These are phyloP conservation scores for Sarcophilus harrisii DNA, from an alignment of 2,797 vertebrate species.

Conservation along the genomic window DNA sequence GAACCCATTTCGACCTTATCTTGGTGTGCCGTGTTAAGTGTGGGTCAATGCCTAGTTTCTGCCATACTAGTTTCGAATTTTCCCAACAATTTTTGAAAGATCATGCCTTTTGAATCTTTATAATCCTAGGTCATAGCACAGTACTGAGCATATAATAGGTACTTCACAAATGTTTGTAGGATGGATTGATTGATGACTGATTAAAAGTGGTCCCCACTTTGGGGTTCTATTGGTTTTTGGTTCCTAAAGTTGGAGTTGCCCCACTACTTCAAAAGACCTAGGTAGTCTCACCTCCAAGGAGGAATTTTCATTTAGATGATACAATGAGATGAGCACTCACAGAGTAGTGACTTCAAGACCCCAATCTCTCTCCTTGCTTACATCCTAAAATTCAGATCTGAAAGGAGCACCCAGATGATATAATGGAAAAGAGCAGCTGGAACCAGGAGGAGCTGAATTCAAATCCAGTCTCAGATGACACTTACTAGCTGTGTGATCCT, in stretches of 20 bases:
- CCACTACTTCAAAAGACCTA: not conserved
- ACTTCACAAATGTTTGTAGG: not conserved
- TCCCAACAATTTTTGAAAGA: no score
- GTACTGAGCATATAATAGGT: not conserved
- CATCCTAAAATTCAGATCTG: not conserved
- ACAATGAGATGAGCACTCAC: not conserved
- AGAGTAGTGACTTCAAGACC: not conserved
- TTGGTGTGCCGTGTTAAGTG: no score
- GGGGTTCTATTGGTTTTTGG: not conserved
- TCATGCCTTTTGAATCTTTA: not conserved
- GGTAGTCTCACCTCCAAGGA: not conserved
- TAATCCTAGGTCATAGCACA: not conserved
- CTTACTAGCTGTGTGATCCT: no score
- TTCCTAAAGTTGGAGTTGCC: not conserved
- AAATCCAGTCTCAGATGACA: no score
- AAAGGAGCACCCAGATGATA: not conserved
- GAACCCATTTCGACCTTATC: no score
- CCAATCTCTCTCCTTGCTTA: not conserved
- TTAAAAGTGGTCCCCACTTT: not conserved
- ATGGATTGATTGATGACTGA: not conserved
- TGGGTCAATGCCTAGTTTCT: no score
- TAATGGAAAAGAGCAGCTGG: no score
- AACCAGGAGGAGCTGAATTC: no score
- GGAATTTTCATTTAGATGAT: not conserved
- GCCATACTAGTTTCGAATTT: no score